phyloP scores from a whole-genome alignment of 2,888 invertebrate genomes.

The Hetaerina titia region DNA sequence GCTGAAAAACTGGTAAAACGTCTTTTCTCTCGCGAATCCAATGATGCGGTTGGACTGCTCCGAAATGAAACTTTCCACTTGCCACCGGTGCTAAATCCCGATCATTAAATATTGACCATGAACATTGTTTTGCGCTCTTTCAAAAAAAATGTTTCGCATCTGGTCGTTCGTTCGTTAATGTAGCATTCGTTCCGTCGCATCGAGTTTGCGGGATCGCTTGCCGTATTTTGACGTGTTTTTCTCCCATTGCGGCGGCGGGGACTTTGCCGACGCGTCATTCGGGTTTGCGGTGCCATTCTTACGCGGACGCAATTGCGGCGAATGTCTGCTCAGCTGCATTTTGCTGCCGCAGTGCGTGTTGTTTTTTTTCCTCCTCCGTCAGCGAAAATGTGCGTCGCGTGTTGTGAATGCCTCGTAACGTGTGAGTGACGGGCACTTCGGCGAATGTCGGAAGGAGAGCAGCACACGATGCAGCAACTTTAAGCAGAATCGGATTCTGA shows the following conservation, averaged over 20 bases:
- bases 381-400: conserved; percentile 20
- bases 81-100: neutral
- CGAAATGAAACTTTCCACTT: neutral
- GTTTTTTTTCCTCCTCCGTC: conserved; percentile 10
- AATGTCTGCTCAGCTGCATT: conserved; percentile 26
- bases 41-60: conserved; percentile 12
- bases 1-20: conserved; percentile 13
- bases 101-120: neutral
- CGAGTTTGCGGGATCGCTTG: neutral
- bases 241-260: neutral
- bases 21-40: neutral
- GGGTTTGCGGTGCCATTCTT: too few species aligned
- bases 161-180: neutral
- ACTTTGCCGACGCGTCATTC: too few species aligned
- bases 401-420: conserved; percentile 25
- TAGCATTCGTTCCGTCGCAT: neutral
- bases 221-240: neutral
- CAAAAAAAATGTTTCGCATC: neutral
- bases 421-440: conserved; percentile 15
- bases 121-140: neutral
- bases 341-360: neutral
- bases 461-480: neutral
- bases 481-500: neutral
- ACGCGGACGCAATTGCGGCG: neutral
- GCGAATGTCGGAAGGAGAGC: conserved; percentile 5